Evolutionary conservation across 2,888 invertebrate species (phyloP).

Genomic region (Troilus luridus): DNA sequence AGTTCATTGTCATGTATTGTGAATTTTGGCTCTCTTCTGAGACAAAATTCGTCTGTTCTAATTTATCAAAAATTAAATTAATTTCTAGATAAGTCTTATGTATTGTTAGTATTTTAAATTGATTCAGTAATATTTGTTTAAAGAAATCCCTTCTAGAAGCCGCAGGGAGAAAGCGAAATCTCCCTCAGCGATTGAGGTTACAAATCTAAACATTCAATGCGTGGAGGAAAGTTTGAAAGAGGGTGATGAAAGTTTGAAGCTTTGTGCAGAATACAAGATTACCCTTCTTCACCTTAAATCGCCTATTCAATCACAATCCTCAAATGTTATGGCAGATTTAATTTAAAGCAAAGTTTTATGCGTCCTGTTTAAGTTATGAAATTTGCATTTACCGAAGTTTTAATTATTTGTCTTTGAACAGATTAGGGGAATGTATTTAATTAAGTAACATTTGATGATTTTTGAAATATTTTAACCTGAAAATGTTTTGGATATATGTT

Average conservation of each 20-base stretch:
- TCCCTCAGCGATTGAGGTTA: background rate
- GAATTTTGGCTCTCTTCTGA: background rate
- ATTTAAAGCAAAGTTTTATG: background rate
- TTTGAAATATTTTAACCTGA: too few species aligned
- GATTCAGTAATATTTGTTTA: too few species aligned
- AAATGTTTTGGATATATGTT: too few species aligned
- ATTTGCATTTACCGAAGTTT: background rate
- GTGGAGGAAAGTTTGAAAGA: background rate
- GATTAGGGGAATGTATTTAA: too few species aligned
- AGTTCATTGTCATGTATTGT: background rate
- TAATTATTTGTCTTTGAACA: too few species aligned
- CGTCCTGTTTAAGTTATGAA: background rate
- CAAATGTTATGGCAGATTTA: background rate
- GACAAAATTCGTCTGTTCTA: too few species aligned
- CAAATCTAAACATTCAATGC: conserved; percentile 25
- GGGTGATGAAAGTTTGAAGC: background rate
- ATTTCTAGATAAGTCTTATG: too few species aligned
- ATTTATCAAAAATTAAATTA: too few species aligned
- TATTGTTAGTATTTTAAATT: too few species aligned
- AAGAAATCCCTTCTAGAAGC: background rate
- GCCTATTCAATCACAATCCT: background rate
- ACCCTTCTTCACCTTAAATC: background rate
- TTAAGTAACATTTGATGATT: too few species aligned
- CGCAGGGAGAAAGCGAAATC: background rate
- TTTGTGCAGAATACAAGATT: conserved; percentile 16